These are phyloP conservation scores for Dendroctonus ponderosae DNA, from an alignment of 1,140 invertebrate genomes.

Conservation along the genomic window DNA sequence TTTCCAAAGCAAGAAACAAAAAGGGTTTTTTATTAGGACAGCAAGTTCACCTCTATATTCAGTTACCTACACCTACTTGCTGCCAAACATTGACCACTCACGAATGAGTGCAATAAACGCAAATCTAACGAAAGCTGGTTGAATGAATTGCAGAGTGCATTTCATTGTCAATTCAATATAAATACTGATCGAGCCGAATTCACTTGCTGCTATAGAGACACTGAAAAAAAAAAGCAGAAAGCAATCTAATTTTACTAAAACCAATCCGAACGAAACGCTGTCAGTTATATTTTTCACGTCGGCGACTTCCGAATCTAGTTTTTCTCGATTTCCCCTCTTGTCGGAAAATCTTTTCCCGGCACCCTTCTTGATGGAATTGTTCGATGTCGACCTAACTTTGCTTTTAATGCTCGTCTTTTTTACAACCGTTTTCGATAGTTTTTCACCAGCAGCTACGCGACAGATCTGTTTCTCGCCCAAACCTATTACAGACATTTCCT, in stretches of 20 bases:
- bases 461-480: slow-evolving; percentile 17
- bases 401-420: slow-evolving; percentile 35
- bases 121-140: no score
- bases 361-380: slow-evolving; percentile 31
- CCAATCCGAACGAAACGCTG: slow-evolving; percentile 7
- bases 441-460: slow-evolving; percentile 15
- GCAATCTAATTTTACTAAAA: slow-evolving; percentile 24
- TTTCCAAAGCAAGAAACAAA: no score
- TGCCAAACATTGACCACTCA: no score
- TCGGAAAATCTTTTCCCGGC: slow-evolving; percentile 14
- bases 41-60: no score
- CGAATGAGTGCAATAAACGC: no score
- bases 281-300: slow-evolving; percentile 26
- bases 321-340: slow-evolving; percentile 13
- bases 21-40: no score
- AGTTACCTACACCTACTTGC: no score
- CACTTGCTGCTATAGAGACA: no score
- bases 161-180: no score
- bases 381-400: slow-evolving; percentile 35
- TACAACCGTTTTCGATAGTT: slow-evolving; percentile 25
- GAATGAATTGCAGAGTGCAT: no score
- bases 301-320: slow-evolving; percentile 26
- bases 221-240: slow-evolving; percentile 6
- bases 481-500: slow-evolving; percentile 21
- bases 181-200: no score